These are phyloP conservation scores for Siniperca scherzeri DNA, from an alignment of 2,797 vertebrate species.

Conservation along the genomic window DNA sequence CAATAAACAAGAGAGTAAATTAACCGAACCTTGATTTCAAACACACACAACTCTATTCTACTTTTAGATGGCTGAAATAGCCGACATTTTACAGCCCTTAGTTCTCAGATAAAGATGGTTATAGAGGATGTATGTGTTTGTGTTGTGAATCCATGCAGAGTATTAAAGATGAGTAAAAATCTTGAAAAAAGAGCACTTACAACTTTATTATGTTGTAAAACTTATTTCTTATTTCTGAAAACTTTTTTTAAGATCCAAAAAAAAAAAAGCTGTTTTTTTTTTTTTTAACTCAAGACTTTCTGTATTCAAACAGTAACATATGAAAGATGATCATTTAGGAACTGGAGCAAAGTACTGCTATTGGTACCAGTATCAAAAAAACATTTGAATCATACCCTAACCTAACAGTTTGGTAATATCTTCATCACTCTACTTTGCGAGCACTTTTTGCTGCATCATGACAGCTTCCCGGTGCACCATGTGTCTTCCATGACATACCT, in stretches of 20 bases:
- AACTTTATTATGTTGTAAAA: too few species aligned
- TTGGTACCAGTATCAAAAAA: background rate
- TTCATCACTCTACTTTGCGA: background rate
- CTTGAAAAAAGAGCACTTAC: background rate
- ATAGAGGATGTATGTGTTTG: background rate
- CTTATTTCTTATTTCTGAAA: background rate
- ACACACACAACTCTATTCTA: constrained; percentile 8
- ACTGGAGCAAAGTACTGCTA: background rate
- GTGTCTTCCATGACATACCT: constrained; percentile 15
- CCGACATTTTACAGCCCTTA: background rate
- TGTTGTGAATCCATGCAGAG: background rate
- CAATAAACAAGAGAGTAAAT: background rate
- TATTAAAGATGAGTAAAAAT: background rate
- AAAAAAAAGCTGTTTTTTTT: too few species aligned
- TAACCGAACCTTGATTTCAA: constrained; percentile 9
- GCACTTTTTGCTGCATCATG: background rate
- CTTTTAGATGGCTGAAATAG: background rate
- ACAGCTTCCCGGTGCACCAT: constrained; percentile 2
- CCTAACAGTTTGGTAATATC: background rate
- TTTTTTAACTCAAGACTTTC: background rate
- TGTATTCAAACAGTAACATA: background rate
- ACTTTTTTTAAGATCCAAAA: background rate
- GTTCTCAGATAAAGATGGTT: background rate
- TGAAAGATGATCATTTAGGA: background rate
- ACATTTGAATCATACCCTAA: constrained; percentile 6